phyloP scores from a whole-genome alignment of 2,113 vertebrate species.

The Rutilus rutilus region DNA sequence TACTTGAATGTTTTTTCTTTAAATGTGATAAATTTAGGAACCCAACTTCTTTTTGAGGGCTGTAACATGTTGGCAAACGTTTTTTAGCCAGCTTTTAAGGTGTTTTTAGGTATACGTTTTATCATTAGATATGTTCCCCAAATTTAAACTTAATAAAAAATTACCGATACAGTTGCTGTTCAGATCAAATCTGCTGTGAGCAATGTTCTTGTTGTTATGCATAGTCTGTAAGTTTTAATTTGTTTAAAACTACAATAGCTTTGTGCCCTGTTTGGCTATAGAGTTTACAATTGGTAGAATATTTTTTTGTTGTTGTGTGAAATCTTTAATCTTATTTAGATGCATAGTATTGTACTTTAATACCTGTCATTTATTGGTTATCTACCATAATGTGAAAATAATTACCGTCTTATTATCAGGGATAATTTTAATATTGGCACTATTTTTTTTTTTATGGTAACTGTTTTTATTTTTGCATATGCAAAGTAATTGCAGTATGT shows the following conservation, averaged over 20 bases:
- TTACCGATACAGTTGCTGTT: neutral
- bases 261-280: no score
- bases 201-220: constrained; percentile 4
- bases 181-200: neutral
- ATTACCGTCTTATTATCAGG: neutral
- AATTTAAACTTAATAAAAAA: neutral
- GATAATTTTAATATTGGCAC: neutral
- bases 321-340: neutral
- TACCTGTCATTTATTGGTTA: neutral
- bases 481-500: neutral
- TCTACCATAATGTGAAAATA: neutral
- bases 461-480: neutral
- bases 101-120: neutral
- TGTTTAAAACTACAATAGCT: no score
- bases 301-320: neutral
- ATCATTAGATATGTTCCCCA: neutral
- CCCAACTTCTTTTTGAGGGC: neutral
- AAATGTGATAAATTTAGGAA: neutral
- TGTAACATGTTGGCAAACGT: neutral
- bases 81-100: neutral
- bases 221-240: no score
- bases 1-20: neutral
- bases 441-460: neutral
- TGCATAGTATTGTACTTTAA: neutral
- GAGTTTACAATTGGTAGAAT: neutral